Base-by-base conservation (phyloP, 2,888 invertebrate species). In the Athripsodes cinereus region DNA sequence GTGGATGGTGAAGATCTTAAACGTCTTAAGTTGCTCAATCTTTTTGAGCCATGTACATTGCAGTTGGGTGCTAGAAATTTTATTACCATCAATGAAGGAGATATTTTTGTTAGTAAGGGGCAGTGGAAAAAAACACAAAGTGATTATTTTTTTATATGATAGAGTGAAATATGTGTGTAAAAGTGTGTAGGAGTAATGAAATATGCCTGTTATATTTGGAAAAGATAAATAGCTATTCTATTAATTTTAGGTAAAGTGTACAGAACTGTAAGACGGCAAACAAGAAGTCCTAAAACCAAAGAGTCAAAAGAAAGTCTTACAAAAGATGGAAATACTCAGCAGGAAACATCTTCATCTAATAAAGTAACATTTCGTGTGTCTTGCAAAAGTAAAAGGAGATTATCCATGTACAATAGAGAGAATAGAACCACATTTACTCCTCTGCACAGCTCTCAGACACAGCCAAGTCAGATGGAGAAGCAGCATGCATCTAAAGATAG, bases 51-150 rank as follows among this genome's bases (percentile, higher is more conserved):
- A 46, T 90, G 90, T 70, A 91, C 90, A 65, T 80, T 93, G 65
- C 94, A 96, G 78, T 87, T 96, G 48, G 91, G 92, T 56, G 95
- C 96, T 74, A 83, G 92, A 62, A 90, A 88, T 72, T 88, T 89
- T 72, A 86, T 96, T 69, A 86, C 86, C 58, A 82, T 93, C 65
- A 84, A 84, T 59, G 81, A 86, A 10, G 82, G 83, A 65, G 95
- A 96, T 76, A 80, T 81, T 34, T 81, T 91, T 60, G 71, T 90
- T 57, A 87, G 86, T 64, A 86, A 88, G 69, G 85, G 86, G 63
- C 86, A 88, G 64, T 95, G 94, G 94, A 81, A 82, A 56, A 80
- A 80, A 65, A 84, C 84, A 65, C 82, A 84, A 69, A 80, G 83
- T 83, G 66, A n/a, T n/a, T n/a, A 66, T 34, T 34, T 8, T 34